Base-by-base conservation (phyloP, 1,140 invertebrate species). In the Drosophila ananassae region DNA sequence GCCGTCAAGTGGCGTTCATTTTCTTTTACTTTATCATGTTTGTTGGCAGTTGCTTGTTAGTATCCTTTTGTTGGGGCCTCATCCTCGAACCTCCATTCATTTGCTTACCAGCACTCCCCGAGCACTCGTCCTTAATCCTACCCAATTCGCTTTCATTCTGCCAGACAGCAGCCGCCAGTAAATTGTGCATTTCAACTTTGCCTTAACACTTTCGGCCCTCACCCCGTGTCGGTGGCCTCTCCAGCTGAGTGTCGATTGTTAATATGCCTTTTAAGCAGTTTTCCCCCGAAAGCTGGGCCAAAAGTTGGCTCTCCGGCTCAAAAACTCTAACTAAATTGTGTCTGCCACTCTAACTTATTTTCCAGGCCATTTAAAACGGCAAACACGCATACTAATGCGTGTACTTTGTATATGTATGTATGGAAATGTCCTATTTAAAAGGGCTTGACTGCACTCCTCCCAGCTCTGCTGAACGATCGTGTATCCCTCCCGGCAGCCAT, bases 171-270 rank as follows among this genome's bases (percentile, higher is more conserved):
- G 32, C 59, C 61, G 21, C 39, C 61, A 58, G 73, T 66, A 58
- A 75, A 75, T 74, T 75, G 73, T 59, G 61, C 73, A 75, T 75
- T 75, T 76, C 55, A 76, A 68, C 62, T 74, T 66, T 60, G 62
- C 51, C 51, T 56, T 52, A 61, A 60, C 73, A 67, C 55, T 59
- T 48, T 46, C 2, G 17, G 9, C 8, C 21, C n/a, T 30, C 17
- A 12, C 9, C 21, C 7, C 10, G 39, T n/a, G 13, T 39, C 59
- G 17, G 34, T 22, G 17, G 17, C 39, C 57, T 47, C 34, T 25
- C 56, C 21, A 24, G 24, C 32, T 54, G 62, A 34, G 51, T 59
- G 73, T 59, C 72, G 51, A 76, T 76, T 76, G 61, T 76, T 76
- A 76, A 76, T 75, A 76, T 51, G 46, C 73, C 72, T 60, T 55